Percentiles rank a stretch among this genome's conserved stretches.
phyloP scores from a whole-genome alignment of 1,140 invertebrate genomes.

The Atta cephalotes region DNA sequence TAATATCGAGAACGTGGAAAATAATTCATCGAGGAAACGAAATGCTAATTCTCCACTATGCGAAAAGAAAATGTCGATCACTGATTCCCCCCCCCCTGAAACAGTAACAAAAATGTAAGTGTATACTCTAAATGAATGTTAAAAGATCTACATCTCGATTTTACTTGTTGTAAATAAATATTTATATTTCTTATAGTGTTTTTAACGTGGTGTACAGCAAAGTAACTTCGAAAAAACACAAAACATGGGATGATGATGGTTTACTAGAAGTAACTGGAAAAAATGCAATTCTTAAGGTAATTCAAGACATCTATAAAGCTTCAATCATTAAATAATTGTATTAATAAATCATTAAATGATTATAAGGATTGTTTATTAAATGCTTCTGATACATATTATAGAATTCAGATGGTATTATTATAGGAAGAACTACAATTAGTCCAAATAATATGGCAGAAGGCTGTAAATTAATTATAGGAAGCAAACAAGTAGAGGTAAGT shows the following conservation, averaged over 20 bases:
- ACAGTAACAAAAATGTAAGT: constrained; percentile 4
- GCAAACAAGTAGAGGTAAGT: constrained; percentile 76
- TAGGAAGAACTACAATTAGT: constrained; percentile 81
- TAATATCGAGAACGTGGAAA: neutral
- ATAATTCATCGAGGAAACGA: neutral
- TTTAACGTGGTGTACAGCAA: constrained; percentile 90
- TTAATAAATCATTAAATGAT: neutral
- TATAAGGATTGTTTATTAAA: neutral
- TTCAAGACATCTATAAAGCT: neutral
- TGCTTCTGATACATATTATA: constrained; percentile 9
- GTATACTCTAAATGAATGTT: neutral
- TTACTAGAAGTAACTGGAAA: constrained; percentile 86
- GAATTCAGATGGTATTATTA: constrained; percentile 22
- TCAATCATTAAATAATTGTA: neutral
- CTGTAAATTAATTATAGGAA: constrained; percentile 87
- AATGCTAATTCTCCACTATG: neutral
- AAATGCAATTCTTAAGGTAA: constrained; percentile 25
- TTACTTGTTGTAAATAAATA: neutral
- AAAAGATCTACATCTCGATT: neutral
- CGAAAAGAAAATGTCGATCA: neutral
- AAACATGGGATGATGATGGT: constrained; percentile 92
- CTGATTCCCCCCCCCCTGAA: neutral
- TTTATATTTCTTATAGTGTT: constrained; percentile 69
- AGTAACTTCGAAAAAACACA: constrained; percentile 91
- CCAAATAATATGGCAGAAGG: constrained; percentile 86